Evolutionary conservation across 2,113 vertebrate genomes (phyloP), one percentile per base, ranked within the genome.

Genomic region (Phalacrocorax aristotelis): DNA sequence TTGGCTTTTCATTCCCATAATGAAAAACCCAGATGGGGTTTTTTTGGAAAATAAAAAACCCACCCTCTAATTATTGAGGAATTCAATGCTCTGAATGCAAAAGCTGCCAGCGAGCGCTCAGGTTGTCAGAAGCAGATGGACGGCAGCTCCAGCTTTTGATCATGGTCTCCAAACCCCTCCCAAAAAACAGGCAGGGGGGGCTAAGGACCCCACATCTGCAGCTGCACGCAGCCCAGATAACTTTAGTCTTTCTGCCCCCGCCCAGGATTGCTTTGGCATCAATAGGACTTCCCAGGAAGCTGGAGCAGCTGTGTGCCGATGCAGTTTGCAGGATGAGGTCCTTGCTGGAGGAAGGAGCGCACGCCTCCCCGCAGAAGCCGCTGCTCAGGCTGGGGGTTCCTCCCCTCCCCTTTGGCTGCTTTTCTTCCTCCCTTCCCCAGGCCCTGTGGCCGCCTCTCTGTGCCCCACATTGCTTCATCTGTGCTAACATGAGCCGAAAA

Each of bases 51-150:
- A 46, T 18, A 46, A 46, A 46, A 46, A 46, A 44, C 42, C 11
- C 44, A 49, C 36, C 85, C 83, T 83, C 85, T 92, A 94, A 97
- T 97, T 95, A 96, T 81, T 64, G 94, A 95, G 90, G 94, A 94
- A 95, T 95, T 95, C 88, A 95, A 68, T 26, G 6, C 90, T 86
- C 36, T 74, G 90, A 92, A 96, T 93, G 89, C 89, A 91, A 89
- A 87, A 77, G 86, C 94, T 90, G 96, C 94, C 88, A 94, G 92
- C 77, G 29, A 93, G 83, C 8, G 85, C 90, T 96, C 95, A 95
- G 92, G 96, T 96, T 96, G 96, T 93, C 95, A 93, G 88, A 86
- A 97, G 79, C 96, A 97, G 97, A 95, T 96, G 95, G 96, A 97
- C 83, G 83, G 15, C 80, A 1, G 87, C 89, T 95, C 90, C 90